Evolutionary conservation across 2,113 vertebrate genomes (phyloP).

Genomic region (Pachycephala philippinensis): DNA sequence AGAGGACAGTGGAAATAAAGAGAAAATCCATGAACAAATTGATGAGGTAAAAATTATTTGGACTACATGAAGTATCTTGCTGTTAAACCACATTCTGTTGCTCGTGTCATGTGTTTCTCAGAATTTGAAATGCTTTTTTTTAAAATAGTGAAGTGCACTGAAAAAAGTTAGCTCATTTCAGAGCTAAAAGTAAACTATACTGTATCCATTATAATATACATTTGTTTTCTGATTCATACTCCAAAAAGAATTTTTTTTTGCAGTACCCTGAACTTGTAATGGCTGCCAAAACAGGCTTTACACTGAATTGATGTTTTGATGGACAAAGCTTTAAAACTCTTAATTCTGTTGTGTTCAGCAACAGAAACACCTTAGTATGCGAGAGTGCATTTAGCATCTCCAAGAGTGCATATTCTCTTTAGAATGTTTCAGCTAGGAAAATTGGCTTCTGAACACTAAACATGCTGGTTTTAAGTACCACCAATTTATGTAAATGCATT

Average conservation of each 20-base stretch:
- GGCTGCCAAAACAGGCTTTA: neutral
- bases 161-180: neutral
- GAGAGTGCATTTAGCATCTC: neutral
- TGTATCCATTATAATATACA: neutral
- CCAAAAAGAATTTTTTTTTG: neutral
- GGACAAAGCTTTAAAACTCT: neutral
- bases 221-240: neutral
- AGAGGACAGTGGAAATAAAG: slow-evolving; percentile 64
- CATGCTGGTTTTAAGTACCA: neutral
- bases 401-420: neutral
- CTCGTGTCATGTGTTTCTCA: neutral
- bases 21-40: slow-evolving; percentile 89
- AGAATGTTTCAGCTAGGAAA: neutral
- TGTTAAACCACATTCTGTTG: neutral
- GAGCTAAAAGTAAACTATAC: neutral
- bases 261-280: neutral
- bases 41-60: slow-evolving; percentile 82
- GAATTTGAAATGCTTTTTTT: neutral
- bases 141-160: neutral
- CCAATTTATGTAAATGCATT: neutral
- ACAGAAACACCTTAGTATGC: neutral
- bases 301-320: neutral
- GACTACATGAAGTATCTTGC: neutral
- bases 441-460: neutral
- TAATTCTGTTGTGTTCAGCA: neutral